Evolutionary conservation across 2,113 vertebrate genomes (phyloP).

Genomic region (Prochilodus magdalenae): DNA sequence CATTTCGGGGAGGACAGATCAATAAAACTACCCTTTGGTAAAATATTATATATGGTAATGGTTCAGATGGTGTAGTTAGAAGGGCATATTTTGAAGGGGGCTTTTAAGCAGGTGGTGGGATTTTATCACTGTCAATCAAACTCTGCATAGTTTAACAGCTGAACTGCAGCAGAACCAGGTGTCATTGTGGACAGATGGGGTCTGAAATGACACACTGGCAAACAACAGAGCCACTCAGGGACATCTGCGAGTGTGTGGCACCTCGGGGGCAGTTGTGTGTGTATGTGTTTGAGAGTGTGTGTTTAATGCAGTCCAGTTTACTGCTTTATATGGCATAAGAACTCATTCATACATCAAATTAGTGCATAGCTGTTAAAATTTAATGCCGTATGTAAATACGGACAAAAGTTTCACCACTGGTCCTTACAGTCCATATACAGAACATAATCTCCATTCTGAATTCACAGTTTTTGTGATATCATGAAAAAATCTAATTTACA

Average conservation of each 20-base stretch:
- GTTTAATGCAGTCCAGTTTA: background rate
- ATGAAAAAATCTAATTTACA: no score
- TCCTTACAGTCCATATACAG: no score
- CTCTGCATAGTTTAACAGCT: background rate
- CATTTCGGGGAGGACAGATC: no score
- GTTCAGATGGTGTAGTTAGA: background rate
- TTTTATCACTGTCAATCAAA: background rate
- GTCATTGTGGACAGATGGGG: background rate
- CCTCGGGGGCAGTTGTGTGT: background rate
- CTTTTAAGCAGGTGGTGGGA: background rate
- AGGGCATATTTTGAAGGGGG: background rate
- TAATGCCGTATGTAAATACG: no score
- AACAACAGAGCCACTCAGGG: background rate
- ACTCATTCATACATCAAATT: background rate
- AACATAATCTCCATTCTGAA: no score
- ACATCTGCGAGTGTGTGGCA: background rate
- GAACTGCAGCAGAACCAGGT: background rate
- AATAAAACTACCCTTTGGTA: background rate
- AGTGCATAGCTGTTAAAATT: background rate
- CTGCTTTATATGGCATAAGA: background rate
- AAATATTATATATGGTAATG: background rate
- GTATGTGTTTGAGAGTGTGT: background rate
- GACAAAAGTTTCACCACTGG: no score
- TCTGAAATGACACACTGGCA: background rate
- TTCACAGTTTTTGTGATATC: no score